Evolutionary conservation across 2,888 invertebrate species (phyloP), one percentile per base, ranked within the genome.

Genomic region (Nomada lathburiana): DNA sequence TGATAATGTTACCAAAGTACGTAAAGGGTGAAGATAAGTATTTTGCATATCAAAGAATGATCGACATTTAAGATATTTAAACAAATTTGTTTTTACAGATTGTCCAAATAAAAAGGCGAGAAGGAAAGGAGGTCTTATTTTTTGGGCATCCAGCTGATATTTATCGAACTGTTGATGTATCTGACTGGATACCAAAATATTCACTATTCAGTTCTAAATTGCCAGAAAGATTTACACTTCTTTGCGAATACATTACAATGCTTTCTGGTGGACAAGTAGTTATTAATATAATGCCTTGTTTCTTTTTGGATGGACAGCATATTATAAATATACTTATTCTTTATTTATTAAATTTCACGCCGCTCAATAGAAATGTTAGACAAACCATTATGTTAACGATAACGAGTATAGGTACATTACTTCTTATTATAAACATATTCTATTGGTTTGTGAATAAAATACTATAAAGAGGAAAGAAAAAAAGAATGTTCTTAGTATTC

Each of bases 241-340:
- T 98, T 71, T 95, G 97, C 84, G 96, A 97, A 93, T 98, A 98
- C 94, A 95, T 98, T 89, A 96, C 97, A 83, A 96, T 97, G 86
- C 97, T 98, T 94, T 99, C 99, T 18, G 96, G 97, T 89, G 99
- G 99, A 0, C 95, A 99, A 90, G 98, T 97, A 13, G 95, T 99
- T 85, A 94, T 99, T 44, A 99, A 99, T 94, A 96, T 98, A 10
- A 96, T 99, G 79, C 99, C 99, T 0, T 98, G 98, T 93, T 97
- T 98, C 92, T 97, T 97, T 82, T 96, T 98, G 92, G 99, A 99
- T 94, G 99, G 99, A 0, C 97, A 99, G 92, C 97, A 97, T 93
- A 98, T 99, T 89, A 95, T 97, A 63, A 96, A 96, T 90, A 95
- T 96, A 83, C 94, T 98, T 68, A 95, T 96, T 80, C 95, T 96